Conservation (phyloP, 2,113 vertebrate genomes). For the Sciurus niger region DNA sequence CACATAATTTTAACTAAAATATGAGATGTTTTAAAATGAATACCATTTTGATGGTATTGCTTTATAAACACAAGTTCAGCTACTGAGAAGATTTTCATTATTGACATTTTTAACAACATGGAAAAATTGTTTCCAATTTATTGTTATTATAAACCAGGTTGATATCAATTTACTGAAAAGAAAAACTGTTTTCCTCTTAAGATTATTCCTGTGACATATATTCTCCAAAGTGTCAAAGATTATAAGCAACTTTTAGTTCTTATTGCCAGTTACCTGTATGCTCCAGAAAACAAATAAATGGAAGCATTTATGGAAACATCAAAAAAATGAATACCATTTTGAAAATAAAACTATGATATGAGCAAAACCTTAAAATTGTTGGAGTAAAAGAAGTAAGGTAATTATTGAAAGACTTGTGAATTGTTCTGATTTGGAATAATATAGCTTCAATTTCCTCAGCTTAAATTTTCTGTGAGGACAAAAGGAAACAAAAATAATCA, state of each 20-base stretch:
- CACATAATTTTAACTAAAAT: neutral
- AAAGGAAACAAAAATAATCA: neutral
- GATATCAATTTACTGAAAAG: constrained; percentile 3
- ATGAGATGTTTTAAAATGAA: neutral
- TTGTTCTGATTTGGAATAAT: neutral
- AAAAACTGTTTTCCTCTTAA: neutral
- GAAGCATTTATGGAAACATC: constrained; percentile 29
- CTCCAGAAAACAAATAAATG: constrained; percentile 39
- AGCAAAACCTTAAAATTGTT: neutral
- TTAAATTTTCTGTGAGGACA: neutral
- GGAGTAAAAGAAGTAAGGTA: neutral
- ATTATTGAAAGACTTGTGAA: neutral
- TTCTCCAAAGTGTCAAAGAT: neutral
- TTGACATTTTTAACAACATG: constrained; percentile 31
- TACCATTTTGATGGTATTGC: neutral
- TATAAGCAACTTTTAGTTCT: constrained; percentile 41
- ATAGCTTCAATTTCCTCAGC: neutral
- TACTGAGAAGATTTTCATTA: neutral
- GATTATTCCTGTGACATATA: constrained; percentile 21
- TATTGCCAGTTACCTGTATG: neutral
- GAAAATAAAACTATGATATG: neutral
- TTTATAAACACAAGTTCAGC: neutral
- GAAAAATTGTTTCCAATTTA: neutral
- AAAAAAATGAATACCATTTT: neutral
- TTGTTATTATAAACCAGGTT: constrained; percentile 13